Percentiles rank a stretch among this genome's conserved stretches.
Evolutionary conservation across 2,888 invertebrate genomes (phyloP).

Genomic region (Caenorhabditis sp.): DNA sequence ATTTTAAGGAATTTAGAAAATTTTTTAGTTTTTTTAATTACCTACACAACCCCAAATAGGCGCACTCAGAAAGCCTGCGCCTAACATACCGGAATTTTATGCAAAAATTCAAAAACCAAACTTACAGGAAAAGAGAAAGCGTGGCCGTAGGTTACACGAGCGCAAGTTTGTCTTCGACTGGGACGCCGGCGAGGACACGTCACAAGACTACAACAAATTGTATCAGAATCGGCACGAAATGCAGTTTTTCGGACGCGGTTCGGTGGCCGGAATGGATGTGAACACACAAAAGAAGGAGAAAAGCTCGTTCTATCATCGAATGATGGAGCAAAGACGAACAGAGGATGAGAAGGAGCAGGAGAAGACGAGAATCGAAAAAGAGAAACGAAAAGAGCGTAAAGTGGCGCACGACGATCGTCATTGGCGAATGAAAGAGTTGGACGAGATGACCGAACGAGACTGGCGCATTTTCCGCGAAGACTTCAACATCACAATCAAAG

Average conservation of each 20-base stretch:
- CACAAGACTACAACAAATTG: slow-evolving; percentile 91
- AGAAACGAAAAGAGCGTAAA: slow-evolving; percentile 81
- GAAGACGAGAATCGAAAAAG: slow-evolving; percentile 74
- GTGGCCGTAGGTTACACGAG: slow-evolving; percentile 92
- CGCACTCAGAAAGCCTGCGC: neutral
- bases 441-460: slow-evolving; percentile 97
- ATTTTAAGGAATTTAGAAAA: neutral
- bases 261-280: slow-evolving; percentile 96
- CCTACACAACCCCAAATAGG: neutral
- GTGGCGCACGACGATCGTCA: slow-evolving; percentile 98
- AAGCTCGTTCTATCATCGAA: slow-evolving; percentile 93
- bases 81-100: neutral
- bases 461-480: slow-evolving; percentile 99
- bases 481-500: slow-evolving; percentile 95
- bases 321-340: slow-evolving; percentile 91
- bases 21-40: too few species aligned
- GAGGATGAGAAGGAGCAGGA: slow-evolving; percentile 96
- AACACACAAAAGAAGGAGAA: slow-evolving; percentile 81
- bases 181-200: slow-evolving; percentile 98
- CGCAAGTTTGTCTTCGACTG: slow-evolving; percentile 99
- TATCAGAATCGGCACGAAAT: slow-evolving; percentile 96
- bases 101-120: too few species aligned
- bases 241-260: slow-evolving; percentile 96
- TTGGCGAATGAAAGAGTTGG: slow-evolving; percentile 89
- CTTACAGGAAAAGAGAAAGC: slow-evolving; percentile 73